phyloP scores from a whole-genome alignment of 2,797 vertebrate genomes.

The Choloepus didactylus region DNA sequence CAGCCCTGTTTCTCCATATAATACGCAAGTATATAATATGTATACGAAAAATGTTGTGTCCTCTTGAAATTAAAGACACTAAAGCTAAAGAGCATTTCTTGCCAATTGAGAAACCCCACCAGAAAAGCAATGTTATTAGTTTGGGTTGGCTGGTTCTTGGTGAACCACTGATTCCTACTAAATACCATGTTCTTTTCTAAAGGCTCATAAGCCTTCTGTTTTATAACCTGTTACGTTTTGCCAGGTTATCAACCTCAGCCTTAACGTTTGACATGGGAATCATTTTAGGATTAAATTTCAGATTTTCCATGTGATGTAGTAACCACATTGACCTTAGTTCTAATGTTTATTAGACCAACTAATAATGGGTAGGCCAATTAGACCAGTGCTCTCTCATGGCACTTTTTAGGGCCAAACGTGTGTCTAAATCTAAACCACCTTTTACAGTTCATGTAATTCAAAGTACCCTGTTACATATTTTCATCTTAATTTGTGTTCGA shows the following conservation, averaged over 20 bases:
- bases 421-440: neutral
- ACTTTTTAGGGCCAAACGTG: neutral
- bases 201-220: neutral
- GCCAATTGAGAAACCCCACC: neutral
- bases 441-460: neutral
- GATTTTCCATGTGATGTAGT: neutral
- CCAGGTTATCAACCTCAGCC: neutral
- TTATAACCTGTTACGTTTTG: neutral
- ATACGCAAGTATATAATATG: neutral
- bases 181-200: neutral
- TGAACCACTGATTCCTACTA: neutral
- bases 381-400: neutral
- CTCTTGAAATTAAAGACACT: neutral
- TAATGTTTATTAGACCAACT: neutral
- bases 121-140: neutral
- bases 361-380: neutral
- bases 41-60: too few relatives aligned
- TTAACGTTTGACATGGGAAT: neutral
- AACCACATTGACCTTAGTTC: neutral
- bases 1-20: neutral
- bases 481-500: neutral
- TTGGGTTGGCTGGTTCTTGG: neutral
- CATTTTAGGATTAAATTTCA: neutral
- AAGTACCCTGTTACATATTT: neutral
- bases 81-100: neutral